phyloP scores from a whole-genome alignment of 2,797 vertebrate species.

The Pseudotriccus pelzelni region DNA sequence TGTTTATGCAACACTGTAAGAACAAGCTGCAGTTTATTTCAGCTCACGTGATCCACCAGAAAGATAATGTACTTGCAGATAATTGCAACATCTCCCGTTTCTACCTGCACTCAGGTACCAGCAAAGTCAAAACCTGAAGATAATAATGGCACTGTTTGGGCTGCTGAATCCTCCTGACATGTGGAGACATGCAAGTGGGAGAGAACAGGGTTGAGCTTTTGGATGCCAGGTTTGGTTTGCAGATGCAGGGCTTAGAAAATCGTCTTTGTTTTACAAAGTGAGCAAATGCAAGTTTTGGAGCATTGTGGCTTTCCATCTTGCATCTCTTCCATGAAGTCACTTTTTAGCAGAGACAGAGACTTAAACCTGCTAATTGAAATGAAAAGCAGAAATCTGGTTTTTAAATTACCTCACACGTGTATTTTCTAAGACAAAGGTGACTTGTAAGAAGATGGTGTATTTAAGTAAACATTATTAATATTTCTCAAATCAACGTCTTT shows the following conservation, averaged over 20 bases:
- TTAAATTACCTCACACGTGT: neutral
- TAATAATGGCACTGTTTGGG: neutral
- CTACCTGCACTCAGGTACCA: slow-evolving; percentile 2
- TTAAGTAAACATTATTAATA: neutral
- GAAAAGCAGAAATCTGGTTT: neutral
- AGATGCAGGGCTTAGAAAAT: neutral
- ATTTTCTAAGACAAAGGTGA: neutral
- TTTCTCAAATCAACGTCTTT: neutral
- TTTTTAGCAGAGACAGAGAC: neutral
- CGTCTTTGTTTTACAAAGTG: neutral
- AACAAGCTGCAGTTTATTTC: neutral
- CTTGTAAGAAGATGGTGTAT: neutral
- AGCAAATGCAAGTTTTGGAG: neutral
- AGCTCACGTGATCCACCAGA: neutral
- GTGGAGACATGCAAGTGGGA: neutral
- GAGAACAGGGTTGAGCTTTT: neutral
- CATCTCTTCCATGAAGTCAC: neutral
- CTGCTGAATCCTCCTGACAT: neutral
- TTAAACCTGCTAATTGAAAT: neutral
- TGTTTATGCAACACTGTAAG: neutral
- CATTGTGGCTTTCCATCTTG: neutral
- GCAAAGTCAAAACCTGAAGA: slow-evolving; percentile 21
- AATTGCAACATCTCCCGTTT: neutral
- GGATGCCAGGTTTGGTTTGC: neutral
- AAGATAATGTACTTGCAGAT: neutral